Conservation (phyloP, 2,888 invertebrate species). For the Drosophila limbata region DNA sequence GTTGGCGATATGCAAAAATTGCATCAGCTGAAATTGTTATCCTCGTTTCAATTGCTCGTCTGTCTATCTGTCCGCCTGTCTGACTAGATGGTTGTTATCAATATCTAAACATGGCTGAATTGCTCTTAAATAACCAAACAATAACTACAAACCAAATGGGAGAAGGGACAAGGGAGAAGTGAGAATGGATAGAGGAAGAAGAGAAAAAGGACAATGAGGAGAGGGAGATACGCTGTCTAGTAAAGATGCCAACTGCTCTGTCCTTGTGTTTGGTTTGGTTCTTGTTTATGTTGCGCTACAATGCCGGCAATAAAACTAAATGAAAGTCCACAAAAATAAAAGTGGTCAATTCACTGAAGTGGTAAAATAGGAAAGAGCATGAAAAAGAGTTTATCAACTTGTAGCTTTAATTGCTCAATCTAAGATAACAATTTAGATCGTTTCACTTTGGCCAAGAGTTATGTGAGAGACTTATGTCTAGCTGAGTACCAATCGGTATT, state of each 20-base stretch:
- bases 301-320: constrained; percentile 45
- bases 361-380: constrained; percentile 29
- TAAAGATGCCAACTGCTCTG: constrained; percentile 42
- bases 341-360: constrained; percentile 43
- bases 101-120: constrained; percentile 81
- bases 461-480: neutral
- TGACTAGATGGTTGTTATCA: constrained; percentile 72
- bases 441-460: neutral
- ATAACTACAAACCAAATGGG: constrained; percentile 60
- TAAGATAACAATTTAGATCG: neutral
- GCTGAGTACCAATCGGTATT: neutral
- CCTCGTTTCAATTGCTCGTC: constrained; percentile 43
- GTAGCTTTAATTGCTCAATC: constrained; percentile 29
- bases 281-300: constrained; percentile 44
- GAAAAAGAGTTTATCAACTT: constrained; percentile 30
- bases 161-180: neutral
- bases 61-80: constrained; percentile 17
- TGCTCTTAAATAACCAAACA: constrained; percentile 81
- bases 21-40: constrained; percentile 72
- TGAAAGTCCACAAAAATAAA: constrained; percentile 39
- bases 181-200: neutral
- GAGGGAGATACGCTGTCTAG: neutral
- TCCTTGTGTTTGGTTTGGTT: constrained; percentile 37
- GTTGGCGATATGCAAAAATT: constrained; percentile 60
- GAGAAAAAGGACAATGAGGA: neutral